A percentile compares a stretch with the other conserved stretches of the same genome.
phyloP scores from a whole-genome alignment of 2,888 invertebrate species.

The Amaurobius ferox region DNA sequence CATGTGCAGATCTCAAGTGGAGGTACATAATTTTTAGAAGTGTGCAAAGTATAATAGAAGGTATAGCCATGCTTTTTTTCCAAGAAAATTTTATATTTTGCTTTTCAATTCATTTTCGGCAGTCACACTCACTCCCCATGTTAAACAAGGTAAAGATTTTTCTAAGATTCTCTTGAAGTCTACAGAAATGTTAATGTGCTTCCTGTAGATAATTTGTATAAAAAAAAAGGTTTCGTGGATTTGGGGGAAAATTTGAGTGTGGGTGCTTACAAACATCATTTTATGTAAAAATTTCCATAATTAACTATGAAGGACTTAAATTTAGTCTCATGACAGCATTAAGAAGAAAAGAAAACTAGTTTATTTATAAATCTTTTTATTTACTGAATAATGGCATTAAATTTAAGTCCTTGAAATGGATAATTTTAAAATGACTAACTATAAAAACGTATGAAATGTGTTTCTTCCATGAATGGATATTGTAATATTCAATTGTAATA shows the following conservation, averaged over 20 bases:
- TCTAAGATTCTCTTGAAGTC: conserved; percentile 34
- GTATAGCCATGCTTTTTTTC: too few species aligned
- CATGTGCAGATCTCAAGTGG: too few species aligned
- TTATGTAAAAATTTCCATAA: background rate
- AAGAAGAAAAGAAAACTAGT: too few species aligned
- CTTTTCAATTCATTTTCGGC: background rate
- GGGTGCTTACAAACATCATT: background rate
- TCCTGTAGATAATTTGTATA: conserved; percentile 1
- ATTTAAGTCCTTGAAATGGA: background rate
- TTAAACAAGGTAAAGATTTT: conserved; percentile 43
- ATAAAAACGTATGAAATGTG: too few species aligned
- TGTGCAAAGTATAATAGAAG: too few species aligned
- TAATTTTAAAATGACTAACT: too few species aligned
- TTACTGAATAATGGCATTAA: background rate
- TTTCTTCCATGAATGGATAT: background rate
- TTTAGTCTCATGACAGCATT: background rate
- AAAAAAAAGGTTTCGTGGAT: background rate
- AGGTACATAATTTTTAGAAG: too few species aligned
- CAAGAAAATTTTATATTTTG: too few species aligned
- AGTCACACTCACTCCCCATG: background rate
- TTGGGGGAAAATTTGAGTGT: background rate
- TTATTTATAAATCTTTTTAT: background rate
- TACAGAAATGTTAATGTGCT: background rate
- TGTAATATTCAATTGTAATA: background rate
- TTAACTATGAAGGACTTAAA: background rate